Conservation (phyloP, 2,797 vertebrate genomes). For the Megaceryle alcyon region DNA sequence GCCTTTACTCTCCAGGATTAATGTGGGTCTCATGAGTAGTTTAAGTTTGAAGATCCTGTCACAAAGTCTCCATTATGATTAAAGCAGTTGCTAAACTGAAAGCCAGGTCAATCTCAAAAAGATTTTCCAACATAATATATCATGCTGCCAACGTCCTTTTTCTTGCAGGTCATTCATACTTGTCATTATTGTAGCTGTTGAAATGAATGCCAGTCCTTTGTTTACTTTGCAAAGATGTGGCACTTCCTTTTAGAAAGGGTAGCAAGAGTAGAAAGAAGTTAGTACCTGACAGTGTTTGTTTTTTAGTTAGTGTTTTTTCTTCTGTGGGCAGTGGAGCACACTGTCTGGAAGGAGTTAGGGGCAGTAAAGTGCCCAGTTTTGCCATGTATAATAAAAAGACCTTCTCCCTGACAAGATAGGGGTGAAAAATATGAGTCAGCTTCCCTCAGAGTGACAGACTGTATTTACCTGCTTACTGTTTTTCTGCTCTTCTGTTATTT, state of each 20-base stretch:
- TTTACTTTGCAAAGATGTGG: not conserved
- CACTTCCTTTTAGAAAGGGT: not conserved
- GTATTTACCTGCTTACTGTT: not conserved
- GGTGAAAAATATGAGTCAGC: not conserved
- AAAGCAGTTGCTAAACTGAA: slow-evolving; percentile 22
- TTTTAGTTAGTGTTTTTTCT: not conserved
- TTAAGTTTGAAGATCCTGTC: slow-evolving; percentile 20
- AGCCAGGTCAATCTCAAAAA: not conserved
- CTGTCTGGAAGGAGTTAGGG: not conserved
- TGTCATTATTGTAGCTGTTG: not conserved
- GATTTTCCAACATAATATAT: not conserved
- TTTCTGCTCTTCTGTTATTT: not conserved
- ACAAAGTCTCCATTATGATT: not conserved
- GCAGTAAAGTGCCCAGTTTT: not conserved
- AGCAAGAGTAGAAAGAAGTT: not conserved
- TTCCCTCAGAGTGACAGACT: not conserved
- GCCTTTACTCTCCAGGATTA: slow-evolving; percentile 13
- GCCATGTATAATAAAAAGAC: not conserved
- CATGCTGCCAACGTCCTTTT: not conserved
- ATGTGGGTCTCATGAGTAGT: not conserved
- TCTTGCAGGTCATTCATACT: not conserved
- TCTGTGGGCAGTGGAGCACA: not conserved
- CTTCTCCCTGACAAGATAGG: not conserved
- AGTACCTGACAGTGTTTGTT: not conserved
- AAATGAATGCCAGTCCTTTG: not conserved